Evolutionary conservation across 2,888 invertebrate species (phyloP), one percentile per base, ranked within the genome.

Genomic region (Lepidonotus clava): DNA sequence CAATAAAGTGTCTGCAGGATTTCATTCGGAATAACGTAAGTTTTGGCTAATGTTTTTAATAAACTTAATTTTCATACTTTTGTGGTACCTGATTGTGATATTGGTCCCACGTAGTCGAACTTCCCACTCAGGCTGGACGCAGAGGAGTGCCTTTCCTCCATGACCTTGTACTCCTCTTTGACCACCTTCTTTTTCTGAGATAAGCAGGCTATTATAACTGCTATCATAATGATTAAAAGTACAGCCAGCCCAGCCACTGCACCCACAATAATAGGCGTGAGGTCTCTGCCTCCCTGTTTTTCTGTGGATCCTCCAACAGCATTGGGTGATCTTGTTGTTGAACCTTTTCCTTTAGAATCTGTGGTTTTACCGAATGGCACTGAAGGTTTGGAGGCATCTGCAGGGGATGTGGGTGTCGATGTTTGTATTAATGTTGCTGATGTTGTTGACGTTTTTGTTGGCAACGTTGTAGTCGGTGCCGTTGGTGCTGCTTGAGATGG

Each of bases 191-290:
- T 86, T 18, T 56, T 76, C 28, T 86, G 76, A 5, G 51, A 46
- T 21, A 77, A 24, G 40, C 86, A 85, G 18, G 83, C 86, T 32
- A 66, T 38, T 21, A 21, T 41, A 1, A 87, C 61, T 11, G 56
- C 71, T 14, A 86, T 41, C 53, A 84, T 51, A 28, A 87, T 36
- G 21, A 86, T 77, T 5, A 86, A 14, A 4, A 87, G 11, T 5
- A 87, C 86, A 0, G 53, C 83, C 8, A 87, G 34, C 8, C 71
- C 77, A 5, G 85, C 87, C 8, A 87, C 86, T 28, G 71, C 83
- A 1, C 86, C 87, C 18, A 41, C 87, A 36, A 87, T 86, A 46
- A 87, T 71, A 1, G 71, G 53, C 1, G 66, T 76, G 8, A 80
- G 46, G 14, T 40, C 14, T 4, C 32, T n/a, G 28, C 5, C 8